phyloP scores from a whole-genome alignment of 2,888 invertebrate genomes.

The Celastrina argiolus region DNA sequence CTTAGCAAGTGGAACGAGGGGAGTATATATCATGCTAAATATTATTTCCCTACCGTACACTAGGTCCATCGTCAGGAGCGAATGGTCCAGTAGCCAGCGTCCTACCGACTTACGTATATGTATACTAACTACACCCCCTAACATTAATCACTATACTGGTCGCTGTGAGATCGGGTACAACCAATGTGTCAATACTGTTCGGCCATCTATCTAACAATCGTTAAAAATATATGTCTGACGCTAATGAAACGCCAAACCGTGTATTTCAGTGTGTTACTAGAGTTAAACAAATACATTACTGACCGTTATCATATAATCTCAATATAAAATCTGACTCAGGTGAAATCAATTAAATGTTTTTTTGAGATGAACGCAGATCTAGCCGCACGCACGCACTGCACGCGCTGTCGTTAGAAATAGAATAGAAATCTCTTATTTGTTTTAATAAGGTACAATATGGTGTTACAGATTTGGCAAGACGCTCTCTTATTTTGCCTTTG shows the following conservation, averaged over 20 bases:
- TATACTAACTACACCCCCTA: slow-evolving; percentile 7
- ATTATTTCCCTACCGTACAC: background rate
- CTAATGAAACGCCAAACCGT: background rate
- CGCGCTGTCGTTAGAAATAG: too few relatives aligned
- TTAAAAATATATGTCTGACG: background rate
- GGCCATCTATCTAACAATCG: slow-evolving; percentile 25
- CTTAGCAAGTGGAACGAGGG: too few relatives aligned
- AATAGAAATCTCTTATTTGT: too few relatives aligned
- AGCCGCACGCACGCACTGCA: too few relatives aligned
- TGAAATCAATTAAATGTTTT: background rate
- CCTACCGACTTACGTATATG: slow-evolving; percentile 23
- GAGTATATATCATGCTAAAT: background rate
- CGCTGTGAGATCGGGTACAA: slow-evolving; percentile 69
- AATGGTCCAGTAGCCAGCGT: background rate
- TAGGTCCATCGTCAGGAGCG: background rate
- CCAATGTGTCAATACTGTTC: slow-evolving; percentile 48
- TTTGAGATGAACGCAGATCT: too few relatives aligned
- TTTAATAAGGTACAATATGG: too few relatives aligned
- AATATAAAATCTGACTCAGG: background rate
- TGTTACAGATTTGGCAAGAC: too few relatives aligned
- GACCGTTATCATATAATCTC: background rate
- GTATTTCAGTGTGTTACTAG: background rate
- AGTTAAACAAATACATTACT: background rate
- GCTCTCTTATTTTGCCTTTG: too few relatives aligned
- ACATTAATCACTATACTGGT: slow-evolving; percentile 61